Evolutionary conservation across 2,797 vertebrate genomes (phyloP).

Genomic region (Coluber constrictor): DNA sequence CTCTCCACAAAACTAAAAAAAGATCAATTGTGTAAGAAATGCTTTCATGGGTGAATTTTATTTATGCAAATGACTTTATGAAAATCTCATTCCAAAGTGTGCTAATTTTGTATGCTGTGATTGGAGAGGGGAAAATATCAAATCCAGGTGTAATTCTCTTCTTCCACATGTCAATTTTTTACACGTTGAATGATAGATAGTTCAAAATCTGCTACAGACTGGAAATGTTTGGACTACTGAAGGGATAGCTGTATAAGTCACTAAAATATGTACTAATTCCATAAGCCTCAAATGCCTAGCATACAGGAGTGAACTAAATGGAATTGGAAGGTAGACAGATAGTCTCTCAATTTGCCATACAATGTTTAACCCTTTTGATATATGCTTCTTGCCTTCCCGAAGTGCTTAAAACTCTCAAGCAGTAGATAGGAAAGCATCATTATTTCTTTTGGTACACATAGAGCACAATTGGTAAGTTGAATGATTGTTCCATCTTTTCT

Average conservation of each 20-base stretch:
- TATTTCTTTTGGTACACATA: constrained; percentile 69
- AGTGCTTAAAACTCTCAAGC: constrained; percentile 69
- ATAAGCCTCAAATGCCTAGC: not conserved
- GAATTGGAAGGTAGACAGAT: not conserved
- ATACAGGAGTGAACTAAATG: not conserved
- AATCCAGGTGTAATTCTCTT: not conserved
- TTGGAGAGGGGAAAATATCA: not conserved
- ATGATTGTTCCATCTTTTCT: constrained; percentile 66
- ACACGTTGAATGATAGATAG: not conserved
- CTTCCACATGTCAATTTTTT: not conserved
- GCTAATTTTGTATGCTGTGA: constrained; percentile 4
- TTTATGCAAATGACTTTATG: constrained; percentile 30
- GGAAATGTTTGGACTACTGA: not conserved
- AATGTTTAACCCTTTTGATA: constrained; percentile 48
- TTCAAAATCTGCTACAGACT: not conserved
- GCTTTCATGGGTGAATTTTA: constrained; percentile 39
- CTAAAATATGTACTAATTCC: not conserved
- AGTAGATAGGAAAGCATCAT: constrained; percentile 71
- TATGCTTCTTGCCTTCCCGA: constrained; percentile 58
- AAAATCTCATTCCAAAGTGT: constrained; percentile 35
- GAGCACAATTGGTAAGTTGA: constrained; percentile 66
- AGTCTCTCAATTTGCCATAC: constrained; percentile 6
- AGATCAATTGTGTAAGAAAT: constrained; percentile 39
- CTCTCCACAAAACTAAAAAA: constrained; percentile 45
- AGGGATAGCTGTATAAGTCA: not conserved